Evolutionary conservation across 1,140 invertebrate species (phyloP).

Genomic region (Calephelis virginiensis): DNA sequence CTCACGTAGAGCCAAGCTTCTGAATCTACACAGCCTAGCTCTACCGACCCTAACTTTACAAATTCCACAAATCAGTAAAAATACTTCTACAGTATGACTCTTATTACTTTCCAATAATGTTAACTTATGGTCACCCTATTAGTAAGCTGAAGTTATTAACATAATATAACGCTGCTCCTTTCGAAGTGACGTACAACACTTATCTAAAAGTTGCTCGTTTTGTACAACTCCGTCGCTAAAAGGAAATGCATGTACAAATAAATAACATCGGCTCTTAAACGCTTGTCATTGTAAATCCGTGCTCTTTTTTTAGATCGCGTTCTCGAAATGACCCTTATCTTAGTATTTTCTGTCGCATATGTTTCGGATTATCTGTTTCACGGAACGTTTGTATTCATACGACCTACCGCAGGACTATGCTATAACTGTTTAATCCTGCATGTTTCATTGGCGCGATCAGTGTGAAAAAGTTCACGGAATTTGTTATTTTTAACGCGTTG

Average conservation of each 20-base stretch:
- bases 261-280: constrained; percentile 68
- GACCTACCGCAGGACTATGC: constrained; percentile 69
- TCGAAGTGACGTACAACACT: constrained; percentile 46
- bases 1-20: too few species aligned
- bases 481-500: constrained; percentile 32
- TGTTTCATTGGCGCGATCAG: constrained; percentile 57
- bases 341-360: constrained; percentile 69
- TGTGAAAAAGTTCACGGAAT: constrained; percentile 50
- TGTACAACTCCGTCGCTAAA: constrained; percentile 61
- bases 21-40: too few species aligned
- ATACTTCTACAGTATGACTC: too few species aligned
- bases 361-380: constrained; percentile 72
- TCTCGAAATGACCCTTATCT: constrained; percentile 73
- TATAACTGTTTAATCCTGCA: constrained; percentile 63
- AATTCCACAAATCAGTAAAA: too few species aligned
- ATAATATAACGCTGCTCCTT: constrained; percentile 53
- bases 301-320: constrained; percentile 67
- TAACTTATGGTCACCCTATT: constrained; percentile 2
- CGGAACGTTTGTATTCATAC: constrained; percentile 55
- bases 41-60: too few species aligned
- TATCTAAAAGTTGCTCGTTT: constrained; percentile 72
- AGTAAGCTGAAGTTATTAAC: constrained; percentile 55
- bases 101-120: background rate
- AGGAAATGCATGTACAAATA: constrained; percentile 75
- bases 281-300: constrained; percentile 73